Percentiles rank a stretch among this genome's conserved stretches.
Conservation (phyloP, 2,113 vertebrate genomes). For the Vireo altiloquus region DNA sequence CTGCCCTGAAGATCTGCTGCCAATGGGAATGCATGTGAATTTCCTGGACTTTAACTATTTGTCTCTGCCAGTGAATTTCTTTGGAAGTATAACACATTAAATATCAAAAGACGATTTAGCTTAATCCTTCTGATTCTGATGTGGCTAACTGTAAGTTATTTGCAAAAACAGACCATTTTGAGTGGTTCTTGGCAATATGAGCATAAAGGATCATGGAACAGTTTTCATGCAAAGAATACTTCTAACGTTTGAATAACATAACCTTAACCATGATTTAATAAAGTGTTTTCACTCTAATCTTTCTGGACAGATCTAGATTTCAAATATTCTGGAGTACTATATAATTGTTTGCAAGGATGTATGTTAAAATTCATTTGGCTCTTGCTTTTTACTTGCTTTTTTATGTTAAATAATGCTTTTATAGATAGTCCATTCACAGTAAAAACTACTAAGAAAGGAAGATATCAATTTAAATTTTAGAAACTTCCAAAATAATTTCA, state of each 20-base stretch:
- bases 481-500: not conserved
- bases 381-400: not conserved
- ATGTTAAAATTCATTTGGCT: not conserved
- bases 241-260: not conserved
- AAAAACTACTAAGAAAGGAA: not conserved
- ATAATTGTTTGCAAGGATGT: not conserved
- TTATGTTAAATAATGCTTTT: not conserved
- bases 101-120: conserved; percentile 58
- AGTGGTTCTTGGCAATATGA: conserved; percentile 36
- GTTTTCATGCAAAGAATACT: not conserved
- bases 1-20: conserved; percentile 54
- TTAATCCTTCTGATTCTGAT: conserved; percentile 54
- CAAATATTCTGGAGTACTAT: not conserved
- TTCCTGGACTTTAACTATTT: conserved; percentile 60
- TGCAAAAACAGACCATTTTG: conserved; percentile 20
- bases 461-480: not conserved
- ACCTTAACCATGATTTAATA: not conserved
- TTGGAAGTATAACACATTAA: conserved; percentile 18
- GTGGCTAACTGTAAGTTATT: conserved; percentile 45
- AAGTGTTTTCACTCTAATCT: not conserved
- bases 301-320: not conserved
- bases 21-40: conserved; percentile 63
- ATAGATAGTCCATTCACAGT: not conserved
- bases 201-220: conserved; percentile 21
- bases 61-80: conserved; percentile 33